Percentiles rank a stretch among this genome's conserved stretches.
Conservation (phyloP, 2,113 vertebrate species). For the Epinephelus moara region DNA sequence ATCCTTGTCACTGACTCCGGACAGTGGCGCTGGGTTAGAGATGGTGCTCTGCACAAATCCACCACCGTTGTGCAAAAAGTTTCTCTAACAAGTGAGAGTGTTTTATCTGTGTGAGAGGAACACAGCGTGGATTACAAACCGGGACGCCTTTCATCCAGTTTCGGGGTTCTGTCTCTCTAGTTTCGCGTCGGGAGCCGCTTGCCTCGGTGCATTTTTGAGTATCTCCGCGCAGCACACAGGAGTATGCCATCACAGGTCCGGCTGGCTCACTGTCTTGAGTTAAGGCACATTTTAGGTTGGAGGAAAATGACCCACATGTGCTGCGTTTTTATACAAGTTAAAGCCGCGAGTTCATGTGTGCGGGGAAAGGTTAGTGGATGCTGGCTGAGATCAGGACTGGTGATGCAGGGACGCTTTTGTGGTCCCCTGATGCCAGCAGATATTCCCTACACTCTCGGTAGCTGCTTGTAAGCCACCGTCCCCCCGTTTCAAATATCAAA, state of each 20-base stretch:
- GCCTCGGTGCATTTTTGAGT: conserved; percentile 19
- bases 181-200: neutral
- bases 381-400: conserved; percentile 26
- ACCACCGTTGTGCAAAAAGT: conserved; percentile 14
- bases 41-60: conserved; percentile 1
- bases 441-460: no score
- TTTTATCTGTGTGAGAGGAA: no score
- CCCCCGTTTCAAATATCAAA: neutral
- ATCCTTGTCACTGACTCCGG: conserved; percentile 56
- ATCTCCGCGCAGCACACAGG: conserved; percentile 19
- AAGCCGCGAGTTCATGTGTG: neutral
- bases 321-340: neutral
- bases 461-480: neutral
- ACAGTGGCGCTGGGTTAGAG: neutral
- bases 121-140: neutral
- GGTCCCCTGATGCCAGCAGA: neutral
- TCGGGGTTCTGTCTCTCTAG: neutral
- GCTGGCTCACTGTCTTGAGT: neutral
- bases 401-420: conserved; percentile 36
- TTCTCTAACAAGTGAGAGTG: neutral
- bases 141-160: neutral
- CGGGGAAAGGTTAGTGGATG: conserved; percentile 36
- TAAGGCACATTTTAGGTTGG: neutral
- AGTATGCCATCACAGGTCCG: neutral
- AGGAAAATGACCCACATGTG: neutral